These are phyloP conservation scores for Donacobius atricapilla DNA, from an alignment of 2,113 vertebrate genomes.

Conservation along the genomic window DNA sequence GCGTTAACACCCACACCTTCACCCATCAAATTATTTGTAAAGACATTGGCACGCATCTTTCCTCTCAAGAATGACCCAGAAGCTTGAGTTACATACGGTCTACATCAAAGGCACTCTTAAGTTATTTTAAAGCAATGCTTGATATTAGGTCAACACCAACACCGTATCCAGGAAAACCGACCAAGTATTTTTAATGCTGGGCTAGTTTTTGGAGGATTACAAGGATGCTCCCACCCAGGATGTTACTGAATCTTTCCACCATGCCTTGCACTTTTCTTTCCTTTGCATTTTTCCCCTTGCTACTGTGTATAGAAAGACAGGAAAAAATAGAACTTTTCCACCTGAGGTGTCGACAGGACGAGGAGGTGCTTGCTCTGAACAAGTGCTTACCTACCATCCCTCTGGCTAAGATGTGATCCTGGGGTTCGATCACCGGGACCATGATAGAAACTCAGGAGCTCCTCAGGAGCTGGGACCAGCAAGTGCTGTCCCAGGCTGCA, in stretches of 20 bases:
- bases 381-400: background rate
- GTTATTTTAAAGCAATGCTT: background rate
- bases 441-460: background rate
- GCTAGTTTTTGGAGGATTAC: background rate
- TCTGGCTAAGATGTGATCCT: background rate
- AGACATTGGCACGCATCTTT: background rate
- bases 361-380: background rate
- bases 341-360: background rate
- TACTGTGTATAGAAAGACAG: background rate
- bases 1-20: too few relatives aligned
- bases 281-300: background rate
- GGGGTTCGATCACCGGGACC: background rate
- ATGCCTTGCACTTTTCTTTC: background rate
- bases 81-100: background rate
- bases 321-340: background rate
- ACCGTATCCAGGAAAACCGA: background rate
- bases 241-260: background rate
- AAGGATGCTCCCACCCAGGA: background rate
- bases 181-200: background rate
- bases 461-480: background rate
- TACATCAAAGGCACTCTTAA: background rate
- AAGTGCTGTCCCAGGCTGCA: background rate
- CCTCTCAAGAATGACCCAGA: background rate
- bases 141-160: background rate
- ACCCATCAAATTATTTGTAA: background rate